Evolutionary conservation across 2,888 invertebrate species (phyloP).

Genomic region (Dynastes grantii): DNA sequence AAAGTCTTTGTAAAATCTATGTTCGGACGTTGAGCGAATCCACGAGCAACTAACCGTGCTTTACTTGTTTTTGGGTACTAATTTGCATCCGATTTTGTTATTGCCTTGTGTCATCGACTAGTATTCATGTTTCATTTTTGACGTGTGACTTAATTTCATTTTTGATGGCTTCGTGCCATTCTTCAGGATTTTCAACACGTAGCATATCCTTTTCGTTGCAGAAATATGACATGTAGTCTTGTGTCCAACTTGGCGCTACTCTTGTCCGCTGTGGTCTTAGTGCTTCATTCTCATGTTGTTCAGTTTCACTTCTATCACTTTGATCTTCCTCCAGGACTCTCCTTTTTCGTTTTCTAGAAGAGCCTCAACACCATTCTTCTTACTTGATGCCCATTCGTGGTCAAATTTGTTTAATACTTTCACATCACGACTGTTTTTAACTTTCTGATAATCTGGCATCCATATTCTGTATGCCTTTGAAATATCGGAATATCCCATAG

Average conservation of each 20-base stretch:
- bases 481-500: no score
- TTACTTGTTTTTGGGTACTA: background rate
- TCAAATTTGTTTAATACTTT: background rate
- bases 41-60: background rate
- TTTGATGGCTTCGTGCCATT: background rate
- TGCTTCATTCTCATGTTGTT: background rate
- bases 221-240: background rate
- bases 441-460: background rate
- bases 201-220: background rate
- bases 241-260: no score
- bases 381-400: background rate
- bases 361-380: background rate
- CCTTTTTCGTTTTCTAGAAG: background rate
- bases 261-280: background rate
- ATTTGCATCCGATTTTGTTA: no score
- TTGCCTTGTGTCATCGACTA: no score
- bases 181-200: background rate
- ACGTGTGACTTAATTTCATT: slow-evolving; percentile 3
- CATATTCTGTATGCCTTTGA: background rate
- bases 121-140: background rate
- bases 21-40: slow-evolving; percentile 3
- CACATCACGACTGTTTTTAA: slow-evolving; percentile 2
- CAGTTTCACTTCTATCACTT: background rate
- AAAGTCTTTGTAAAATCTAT: background rate
- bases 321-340: background rate